Evolutionary conservation across 2,888 invertebrate species (phyloP), one percentile per base, ranked within the genome.

Genomic region (Litoditis marina): DNA sequence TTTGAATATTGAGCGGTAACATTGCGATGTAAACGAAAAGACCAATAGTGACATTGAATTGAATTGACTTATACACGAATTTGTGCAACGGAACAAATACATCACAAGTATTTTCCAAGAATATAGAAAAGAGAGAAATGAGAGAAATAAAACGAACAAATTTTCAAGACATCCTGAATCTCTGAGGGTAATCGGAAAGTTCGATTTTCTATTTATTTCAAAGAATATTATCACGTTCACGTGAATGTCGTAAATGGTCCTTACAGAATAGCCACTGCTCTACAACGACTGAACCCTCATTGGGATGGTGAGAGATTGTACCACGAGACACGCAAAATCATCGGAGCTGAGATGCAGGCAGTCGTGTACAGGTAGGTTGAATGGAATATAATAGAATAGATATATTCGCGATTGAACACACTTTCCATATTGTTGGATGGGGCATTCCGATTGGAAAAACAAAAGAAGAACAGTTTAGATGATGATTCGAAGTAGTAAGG

Each of bases 261-360:
- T 58, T 75, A 32, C 57, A 88, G 93, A 57, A 86, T 98, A 49
- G 94, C 94, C 2, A 86, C 86, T 11, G 86, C 88, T 76, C 85
- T 98, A 19, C 88, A 89, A 71, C 85, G 87, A 49, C 83, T 92
- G 27, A 98, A 98, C 85, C 90, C 92, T 0, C 90, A 91, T 78
- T 98, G 96, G 98, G 89, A 90, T 77, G 92, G 93, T 0, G 92
- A 96, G 73, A 90, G 88, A 46, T 56, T 82, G 7, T 98, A 90
- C 83, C 91, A 95, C 76, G 94, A 94, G 85, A 87, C 92, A 0
- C 61, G 82, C 27, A 82, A 87, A 83, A 90, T 98, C 66, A 89
- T 98, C 1, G 95, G 95, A 0, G 95, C 94, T 27, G 65, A 79
- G 62, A 87, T 91, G 84, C 80, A 82, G 59, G 79, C 78, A 7